Base-by-base conservation (phyloP, 2,113 vertebrate genomes). In the Gallinago paraguaiae region DNA sequence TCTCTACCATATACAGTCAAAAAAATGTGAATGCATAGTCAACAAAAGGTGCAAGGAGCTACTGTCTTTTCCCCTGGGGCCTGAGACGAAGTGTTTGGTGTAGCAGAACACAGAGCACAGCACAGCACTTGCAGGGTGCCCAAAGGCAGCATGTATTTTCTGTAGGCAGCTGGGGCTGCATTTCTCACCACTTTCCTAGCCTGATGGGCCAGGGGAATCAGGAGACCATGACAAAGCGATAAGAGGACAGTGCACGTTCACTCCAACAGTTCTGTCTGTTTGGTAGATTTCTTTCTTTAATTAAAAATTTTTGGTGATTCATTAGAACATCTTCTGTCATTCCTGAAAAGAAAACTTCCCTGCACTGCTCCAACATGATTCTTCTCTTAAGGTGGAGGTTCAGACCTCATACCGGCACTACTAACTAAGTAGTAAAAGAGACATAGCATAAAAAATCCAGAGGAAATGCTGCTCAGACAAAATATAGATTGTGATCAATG, bases 51-150 rank as follows among this genome's bases (percentile, higher is more conserved):
- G 2, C 28, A 41, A 33, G 25, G 22, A 77, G 19, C 17, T 12
- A 14, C 15, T 4, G 7, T 8, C 9, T 33, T 82, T 68, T 53
- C 10, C 15, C 31, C n/a, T 11, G 28, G 41, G 28, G 31, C 18
- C 82, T 64, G 48, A 57, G 39, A 43, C 0, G 0, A 76, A 64
- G 16, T 8, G 10, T 25, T 68, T 0, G 0, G 5, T 27, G 22
- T 15, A 68, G 48, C 48, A 80, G 68, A 51, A 41, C 10, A 27
- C 15, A 53, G 41, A 79, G 10, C 37, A 8, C 57, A 37, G 13
- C 11, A 10, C 0, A 0, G 9, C 11, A n/a, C 25, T 50, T 1
- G 0, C 13, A 13, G 0, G 2, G 46, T 72, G 41, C 17, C 41
- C 1, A 0, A 68, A 45, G 46, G 59, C 41, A 56, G 8, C 2